Base-by-base conservation (phyloP, 2,888 invertebrate genomes). In the Melanchra persicariae region DNA sequence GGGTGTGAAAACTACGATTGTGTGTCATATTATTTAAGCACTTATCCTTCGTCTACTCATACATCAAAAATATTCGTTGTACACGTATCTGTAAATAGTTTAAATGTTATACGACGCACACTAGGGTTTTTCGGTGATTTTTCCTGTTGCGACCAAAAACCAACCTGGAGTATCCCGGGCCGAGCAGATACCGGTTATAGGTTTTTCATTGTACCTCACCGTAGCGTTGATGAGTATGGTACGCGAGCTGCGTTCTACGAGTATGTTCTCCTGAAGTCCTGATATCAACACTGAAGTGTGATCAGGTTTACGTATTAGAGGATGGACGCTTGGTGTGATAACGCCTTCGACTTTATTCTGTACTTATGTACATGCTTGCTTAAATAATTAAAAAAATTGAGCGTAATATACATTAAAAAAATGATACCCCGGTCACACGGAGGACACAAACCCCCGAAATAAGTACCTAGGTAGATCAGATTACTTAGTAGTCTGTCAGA, bases 1-100 rank as follows among this genome's bases (percentile, higher is more conserved):
- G 40, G 45, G 55, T 66, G 40, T 43, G 76, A 34, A 66, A 66
- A 57, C 43, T 34, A 75, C 17, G 17, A 49, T 24, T 49, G n/a
- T 51, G 45, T 76, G 65, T 43, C 54, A 65, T 64, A 64, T 47
- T 65, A 37, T 64, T 74, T 55, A 74, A 55, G 47, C 24, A 64
- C 47, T 47, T 71, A 54, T 49, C 19, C 34, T 75, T 75, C 47
- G 43, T 57, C 15, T 66, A 67, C 15, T 34, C 47, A 24, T 65
- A n/a, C 30, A 40, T 74, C 54, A 54, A 7, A 55, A 55, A 69
- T 55, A 55, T 26, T 1, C 34, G 17, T 45, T 19, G 55, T n/a
- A 6, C 19, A 37, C n/a, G 7, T 43, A n/a, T 43, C 40, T 73
- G 22, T 58, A 58, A 57, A 58, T 64, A 64, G 22, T n/a, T 15